Base-by-base conservation (phyloP, 2,797 vertebrate species). In the Mus spretus region DNA sequence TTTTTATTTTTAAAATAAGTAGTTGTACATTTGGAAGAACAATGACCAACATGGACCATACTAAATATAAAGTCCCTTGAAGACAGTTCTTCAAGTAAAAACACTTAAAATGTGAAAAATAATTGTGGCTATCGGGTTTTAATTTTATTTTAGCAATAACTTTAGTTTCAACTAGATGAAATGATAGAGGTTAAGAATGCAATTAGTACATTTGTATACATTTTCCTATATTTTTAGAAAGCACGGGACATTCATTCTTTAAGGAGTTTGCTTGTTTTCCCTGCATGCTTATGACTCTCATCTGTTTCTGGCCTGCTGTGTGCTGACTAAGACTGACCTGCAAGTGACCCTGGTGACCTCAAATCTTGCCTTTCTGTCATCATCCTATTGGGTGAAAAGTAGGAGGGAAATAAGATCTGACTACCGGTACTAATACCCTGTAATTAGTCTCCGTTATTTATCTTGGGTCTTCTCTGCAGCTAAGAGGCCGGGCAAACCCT, bases 321-420 rank as follows among this genome's bases (percentile, higher is more conserved):
- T 31, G 79, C 79, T 78, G n/a, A 74, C 67, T 5, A 65, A 85
- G 24, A 92, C 37, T 91, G 92, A 93, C 80, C 59, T 24, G 77
- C 89, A 89, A 13, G 61, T 96, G 77, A 96, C 83, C 85, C 26
- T 75, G 12, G 10, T 95, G 53, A 90, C 47, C 0, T 89, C 81
- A 95, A 37, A 88, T 87, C 40, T 88, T 94, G 85, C 87, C 87
- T 86, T 91, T 92, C 50, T 80, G 61, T 89, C 86, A 44, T 95
- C 79, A 89, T 94, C 93, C 86, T 93, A 90, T 96, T 97, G 93
- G 53, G 86, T 86, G 44, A 93, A 78, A 95, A 72, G 77, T 88
- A 94, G 80, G 91, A 94, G 87, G 98, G 93, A 92, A 95, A 70
- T 65, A 88, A 37, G 95, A 72, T 31, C 3, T 61, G 89, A 95